Evolutionary conservation across 2,888 invertebrate genomes (phyloP).

Genomic region (Melipona bicolor): DNA sequence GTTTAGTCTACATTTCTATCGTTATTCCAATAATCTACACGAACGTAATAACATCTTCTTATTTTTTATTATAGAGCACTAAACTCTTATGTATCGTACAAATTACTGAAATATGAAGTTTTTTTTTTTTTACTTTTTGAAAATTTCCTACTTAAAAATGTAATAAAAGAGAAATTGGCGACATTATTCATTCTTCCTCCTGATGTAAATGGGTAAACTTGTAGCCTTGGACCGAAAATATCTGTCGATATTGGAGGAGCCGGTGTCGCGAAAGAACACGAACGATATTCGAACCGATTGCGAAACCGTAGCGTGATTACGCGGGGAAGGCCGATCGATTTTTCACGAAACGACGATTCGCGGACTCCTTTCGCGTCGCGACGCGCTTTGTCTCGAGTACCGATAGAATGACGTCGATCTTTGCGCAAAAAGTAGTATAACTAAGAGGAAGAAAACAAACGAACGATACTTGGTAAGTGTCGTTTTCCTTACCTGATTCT

Average conservation of each 20-base stretch:
- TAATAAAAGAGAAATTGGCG: too few relatives aligned
- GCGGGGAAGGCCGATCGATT: slow-evolving; percentile 45
- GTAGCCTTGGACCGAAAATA: slow-evolving; percentile 35
- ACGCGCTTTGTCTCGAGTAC: background rate
- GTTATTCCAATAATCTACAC: too few relatives aligned
- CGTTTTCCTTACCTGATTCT: slow-evolving; percentile 47
- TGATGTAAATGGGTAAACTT: too few relatives aligned
- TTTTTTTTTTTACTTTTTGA: too few relatives aligned
- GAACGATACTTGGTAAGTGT: too few relatives aligned
- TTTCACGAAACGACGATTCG: slow-evolving; percentile 36
- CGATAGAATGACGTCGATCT: background rate
- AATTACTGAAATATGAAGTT: too few relatives aligned
- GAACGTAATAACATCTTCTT: too few relatives aligned
- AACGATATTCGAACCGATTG: background rate
- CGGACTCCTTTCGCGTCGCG: slow-evolving; percentile 38
- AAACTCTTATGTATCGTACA: too few relatives aligned
- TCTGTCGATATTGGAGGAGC: background rate
- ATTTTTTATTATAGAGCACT: too few relatives aligned
- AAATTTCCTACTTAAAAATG: too few relatives aligned
- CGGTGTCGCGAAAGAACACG: background rate
- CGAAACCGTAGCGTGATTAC: background rate
- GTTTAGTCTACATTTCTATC: too few relatives aligned
- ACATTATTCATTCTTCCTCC: too few relatives aligned
- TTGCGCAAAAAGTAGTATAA: background rate
- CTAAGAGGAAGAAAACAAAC: background rate